Base-by-base conservation (phyloP, 2,797 vertebrate species). In the Jordanella pulchra region DNA sequence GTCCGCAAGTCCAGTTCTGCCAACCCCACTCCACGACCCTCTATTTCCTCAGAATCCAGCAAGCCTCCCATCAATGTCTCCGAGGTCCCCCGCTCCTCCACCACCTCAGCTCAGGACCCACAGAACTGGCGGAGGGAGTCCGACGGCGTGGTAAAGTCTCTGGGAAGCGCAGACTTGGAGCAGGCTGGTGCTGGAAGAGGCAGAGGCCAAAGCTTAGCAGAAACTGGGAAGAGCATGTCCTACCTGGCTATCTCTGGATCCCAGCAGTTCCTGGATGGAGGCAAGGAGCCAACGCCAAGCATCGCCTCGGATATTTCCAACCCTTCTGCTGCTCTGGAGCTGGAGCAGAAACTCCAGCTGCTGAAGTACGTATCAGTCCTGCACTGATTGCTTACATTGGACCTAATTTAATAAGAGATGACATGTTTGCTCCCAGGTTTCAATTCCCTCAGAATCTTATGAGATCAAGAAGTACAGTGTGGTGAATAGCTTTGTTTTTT, bases 301-400 rank as follows among this genome's bases (percentile, higher is more conserved):
- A 99, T 99, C 32, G 97, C 98, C 3, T 99, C 98, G 0, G 98
- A 99, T 86, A 93, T 99, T 71, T 99, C 98, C 1, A 93, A 97
- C 89, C 96, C 97, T 7, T 96, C 94, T 0, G 95, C 97, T 64
- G 94, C 95, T 0, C 97, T 97, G 91, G 98, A 99, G 89, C 95
- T 99, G 45, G 96, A 97, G 73, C 95, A 95, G 74, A 88, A 97
- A 39, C 91, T 99, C 3, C 93, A 95, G 0, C 96, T 96, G 77
- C 94, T 99, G 67, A 92, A 93, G 92, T 92, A 86, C 7, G 11
- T 50, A 44, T 23, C 32, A 0, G 0, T 65, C 18, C 32, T 44
- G 23, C 61, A 15, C 23, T 27, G 39, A 17, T 25, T 1, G 14
- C 44, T 45, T 12, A 45, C 44, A 45, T 45, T 11, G 3, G 44